phyloP scores from a whole-genome alignment of 2,797 vertebrate species.

The Pipistrellus pygmaeus region DNA sequence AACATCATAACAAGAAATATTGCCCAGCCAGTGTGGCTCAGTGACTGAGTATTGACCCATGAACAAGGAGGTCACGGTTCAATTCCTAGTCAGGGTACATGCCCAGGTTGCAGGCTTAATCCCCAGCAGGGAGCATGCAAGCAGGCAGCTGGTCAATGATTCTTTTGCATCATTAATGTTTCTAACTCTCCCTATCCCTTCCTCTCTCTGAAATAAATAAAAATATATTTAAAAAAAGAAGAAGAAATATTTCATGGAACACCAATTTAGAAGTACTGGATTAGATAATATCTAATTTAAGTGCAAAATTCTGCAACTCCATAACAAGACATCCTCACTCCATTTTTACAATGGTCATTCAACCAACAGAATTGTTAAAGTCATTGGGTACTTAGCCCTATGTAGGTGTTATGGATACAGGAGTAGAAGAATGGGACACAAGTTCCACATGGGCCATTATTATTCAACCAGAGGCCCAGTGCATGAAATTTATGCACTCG shows the following conservation, averaged over 20 bases:
- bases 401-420: conserved; percentile 4
- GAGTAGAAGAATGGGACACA: not conserved
- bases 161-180: no score
- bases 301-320: conserved; percentile 56
- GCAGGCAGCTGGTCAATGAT: no score
- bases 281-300: conserved; percentile 50
- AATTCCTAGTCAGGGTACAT: no score
- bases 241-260: not conserved
- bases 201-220: no score
- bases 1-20: conserved; percentile 34
- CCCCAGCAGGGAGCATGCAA: no score
- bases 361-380: conserved; percentile 54
- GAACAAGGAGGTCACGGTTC: no score
- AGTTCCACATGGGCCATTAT: conserved; percentile 22
- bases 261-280: not conserved
- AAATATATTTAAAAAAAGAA: not conserved
- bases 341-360: conserved; percentile 43
- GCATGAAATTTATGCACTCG: no score
- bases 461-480: not conserved
- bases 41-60: no score
- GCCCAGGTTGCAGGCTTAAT: no score
- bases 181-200: no score
- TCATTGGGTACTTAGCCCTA: not conserved
- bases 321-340: not conserved
- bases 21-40: not conserved